A percentile compares a stretch with the other conserved stretches of the same genome.
These are phyloP conservation scores for Lordiphosa collinella DNA, from an alignment of 1,140 invertebrate species.

Conservation along the genomic window DNA sequence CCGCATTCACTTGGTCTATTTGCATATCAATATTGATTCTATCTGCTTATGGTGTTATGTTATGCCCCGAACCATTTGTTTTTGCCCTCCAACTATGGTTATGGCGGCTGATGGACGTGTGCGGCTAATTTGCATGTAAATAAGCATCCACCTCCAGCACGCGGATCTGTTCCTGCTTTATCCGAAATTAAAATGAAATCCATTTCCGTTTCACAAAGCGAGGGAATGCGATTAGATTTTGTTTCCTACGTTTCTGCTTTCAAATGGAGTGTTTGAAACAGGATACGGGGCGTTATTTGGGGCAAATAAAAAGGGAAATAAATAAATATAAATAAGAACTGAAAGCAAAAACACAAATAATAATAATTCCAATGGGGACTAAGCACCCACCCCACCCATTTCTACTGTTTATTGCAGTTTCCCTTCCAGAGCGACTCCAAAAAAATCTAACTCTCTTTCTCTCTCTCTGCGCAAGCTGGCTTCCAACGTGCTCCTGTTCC, in stretches of 20 bases:
- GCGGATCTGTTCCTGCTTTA: slow-evolving; percentile 32
- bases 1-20: no score
- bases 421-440: slow-evolving; percentile 41
- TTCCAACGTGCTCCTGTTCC: slow-evolving; percentile 9
- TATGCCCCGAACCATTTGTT: no score
- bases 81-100: neutral
- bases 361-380: slow-evolving; percentile 60
- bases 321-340: slow-evolving; percentile 12
- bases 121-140: slow-evolving; percentile 65
- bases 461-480: slow-evolving; percentile 3
- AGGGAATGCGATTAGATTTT: slow-evolving; percentile 66
- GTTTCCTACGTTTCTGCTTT: slow-evolving; percentile 14
- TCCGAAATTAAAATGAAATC: slow-evolving; percentile 52
- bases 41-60: no score
- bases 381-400: slow-evolving; percentile 50
- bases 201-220: slow-evolving; percentile 30
- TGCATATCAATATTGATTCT: no score
- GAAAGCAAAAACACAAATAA: slow-evolving; percentile 48
- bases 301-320: neutral
- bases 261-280: neutral
- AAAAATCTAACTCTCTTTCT: slow-evolving; percentile 11
- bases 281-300: slow-evolving; percentile 4
- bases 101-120: slow-evolving; percentile 2
- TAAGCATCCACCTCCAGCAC: slow-evolving; percentile 27
- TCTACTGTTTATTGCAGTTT: slow-evolving; percentile 47